These are phyloP conservation scores for Cerastis leucographa DNA, from an alignment of 2,888 invertebrate species.

Conservation along the genomic window DNA sequence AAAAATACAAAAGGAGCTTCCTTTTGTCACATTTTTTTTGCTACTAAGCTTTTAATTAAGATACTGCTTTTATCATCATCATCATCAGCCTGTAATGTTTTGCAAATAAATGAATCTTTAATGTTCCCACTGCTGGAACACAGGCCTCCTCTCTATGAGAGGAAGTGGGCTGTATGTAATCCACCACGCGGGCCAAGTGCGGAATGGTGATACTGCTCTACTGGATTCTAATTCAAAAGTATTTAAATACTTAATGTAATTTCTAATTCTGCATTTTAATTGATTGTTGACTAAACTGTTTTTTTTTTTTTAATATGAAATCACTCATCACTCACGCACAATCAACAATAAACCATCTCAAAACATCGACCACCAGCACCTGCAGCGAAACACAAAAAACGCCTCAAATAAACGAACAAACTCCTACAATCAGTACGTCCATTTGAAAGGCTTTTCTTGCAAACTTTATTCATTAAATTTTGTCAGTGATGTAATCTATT, in stretches of 20 bases:
- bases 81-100: too few relatives aligned
- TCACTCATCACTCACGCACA: too few relatives aligned
- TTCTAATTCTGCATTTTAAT: too few relatives aligned
- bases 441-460: constrained; percentile 61
- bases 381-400: constrained; percentile 40
- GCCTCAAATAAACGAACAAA: constrained; percentile 18
- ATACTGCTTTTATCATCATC: too few relatives aligned
- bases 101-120: too few relatives aligned
- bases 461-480: constrained; percentile 80
- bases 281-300: too few relatives aligned
- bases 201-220: too few relatives aligned
- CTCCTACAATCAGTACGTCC: constrained; percentile 36
- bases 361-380: background rate
- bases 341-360: background rate
- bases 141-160: too few relatives aligned
- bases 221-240: background rate
- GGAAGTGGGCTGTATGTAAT: too few relatives aligned
- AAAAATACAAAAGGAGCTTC: background rate
- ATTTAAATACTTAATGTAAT: background rate
- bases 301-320: background rate
- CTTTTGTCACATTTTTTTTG: too few relatives aligned
- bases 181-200: too few relatives aligned
- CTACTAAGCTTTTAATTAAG: background rate
- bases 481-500: constrained; percentile 75
- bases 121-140: too few relatives aligned